Base-by-base conservation (phyloP, 1,140 invertebrate species). In the Probaryconus sp. region DNA sequence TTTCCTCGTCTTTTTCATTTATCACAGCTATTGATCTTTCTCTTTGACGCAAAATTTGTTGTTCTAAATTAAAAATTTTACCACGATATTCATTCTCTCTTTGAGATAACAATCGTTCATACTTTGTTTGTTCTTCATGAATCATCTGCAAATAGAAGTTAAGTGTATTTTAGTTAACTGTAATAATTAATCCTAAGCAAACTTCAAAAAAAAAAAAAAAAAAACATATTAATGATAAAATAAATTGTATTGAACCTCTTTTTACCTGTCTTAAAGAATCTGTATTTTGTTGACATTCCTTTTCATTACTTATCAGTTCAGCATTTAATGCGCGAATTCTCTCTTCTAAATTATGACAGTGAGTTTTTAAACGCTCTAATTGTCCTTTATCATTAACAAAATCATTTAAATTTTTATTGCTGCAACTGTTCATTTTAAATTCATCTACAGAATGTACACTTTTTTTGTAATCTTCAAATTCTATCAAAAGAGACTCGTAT, bases 1-100 rank as follows among this genome's bases (percentile, higher is more conserved):
- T 92, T 80, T 95, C 94, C 68, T 92, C 90, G 76, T 96, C 94
- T 47, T 95, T 95, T 76, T 96, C 95, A 18, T 93, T 91, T 3
- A 96, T 84, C 4, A 96, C 82, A 1, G 90, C 89, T 4, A 95
- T 87, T 9, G 94, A 95, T 43, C 94, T 85, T 47, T 95, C 93
- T 10, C 95, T 85, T 79, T 96, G 95, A 50, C 92, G 92, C 33
- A 91, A 88, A n/a, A 95, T 82, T 78, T 96, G 92, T 40, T 92
- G 91, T 78, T 96, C 94, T 14, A 96, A 77, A 28, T 90, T 87
- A 11, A 86, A 83, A 0, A 93, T 82, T 79, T 91, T 89, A 45
- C 87, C 89, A 74, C 88, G 89, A 82, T 85, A 91, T 60, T 91
- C 90, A 1, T 81, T 87, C 3, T 88, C 86, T 58, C 85, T 87